Percentiles rank a stretch among this genome's conserved stretches.
These are phyloP conservation scores for Noctua janthe DNA, from an alignment of 2,888 invertebrate genomes.

Conservation along the genomic window DNA sequence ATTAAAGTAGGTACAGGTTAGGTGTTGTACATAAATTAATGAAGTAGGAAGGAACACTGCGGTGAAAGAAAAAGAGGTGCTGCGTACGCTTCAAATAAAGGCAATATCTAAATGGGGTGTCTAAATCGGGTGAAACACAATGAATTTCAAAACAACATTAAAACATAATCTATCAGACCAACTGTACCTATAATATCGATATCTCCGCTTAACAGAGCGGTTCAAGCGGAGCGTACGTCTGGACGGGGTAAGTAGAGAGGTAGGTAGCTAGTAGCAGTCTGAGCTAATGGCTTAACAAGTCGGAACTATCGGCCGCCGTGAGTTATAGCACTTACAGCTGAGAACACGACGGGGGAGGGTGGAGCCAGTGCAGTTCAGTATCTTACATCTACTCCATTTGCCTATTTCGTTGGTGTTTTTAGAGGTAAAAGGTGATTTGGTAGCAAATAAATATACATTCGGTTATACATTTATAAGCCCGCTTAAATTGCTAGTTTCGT, in stretches of 20 bases:
- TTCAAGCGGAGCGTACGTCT: background rate
- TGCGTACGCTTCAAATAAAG: background rate
- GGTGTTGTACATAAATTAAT: no score
- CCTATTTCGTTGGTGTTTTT: background rate
- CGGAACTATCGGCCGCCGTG: constrained; percentile 34
- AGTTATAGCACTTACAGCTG: constrained; percentile 35
- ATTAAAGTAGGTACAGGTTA: no score
- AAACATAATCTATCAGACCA: background rate
- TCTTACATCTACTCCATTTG: background rate
- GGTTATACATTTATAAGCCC: background rate
- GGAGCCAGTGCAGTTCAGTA: background rate
- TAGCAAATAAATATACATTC: background rate
- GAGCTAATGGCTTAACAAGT: constrained; percentile 53
- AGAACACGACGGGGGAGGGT: background rate
- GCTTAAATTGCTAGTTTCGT: background rate
- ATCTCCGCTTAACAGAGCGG: constrained; percentile 1
- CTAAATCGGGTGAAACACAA: background rate
- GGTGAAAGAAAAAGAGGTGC: background rate
- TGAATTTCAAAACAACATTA: background rate
- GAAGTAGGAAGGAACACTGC: background rate
- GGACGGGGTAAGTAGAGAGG: background rate
- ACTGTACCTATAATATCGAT: background rate
- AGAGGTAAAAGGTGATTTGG: background rate
- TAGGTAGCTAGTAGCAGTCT: background rate
- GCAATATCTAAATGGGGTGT: background rate